Base-by-base conservation (phyloP, 2,113 vertebrate species). In the Macrotis lagotis region DNA sequence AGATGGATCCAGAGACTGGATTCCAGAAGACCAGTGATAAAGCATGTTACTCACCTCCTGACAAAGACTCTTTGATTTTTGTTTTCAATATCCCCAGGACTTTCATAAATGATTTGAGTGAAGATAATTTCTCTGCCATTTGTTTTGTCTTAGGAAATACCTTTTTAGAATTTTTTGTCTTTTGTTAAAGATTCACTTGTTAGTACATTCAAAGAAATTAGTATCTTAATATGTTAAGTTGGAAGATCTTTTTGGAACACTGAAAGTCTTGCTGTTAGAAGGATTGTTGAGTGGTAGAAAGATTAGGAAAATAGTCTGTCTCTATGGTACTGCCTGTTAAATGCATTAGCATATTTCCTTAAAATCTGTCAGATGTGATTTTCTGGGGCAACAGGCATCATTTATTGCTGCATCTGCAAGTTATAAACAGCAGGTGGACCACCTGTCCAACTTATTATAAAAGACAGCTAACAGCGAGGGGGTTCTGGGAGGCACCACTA, bases 81-180 rank as follows among this genome's bases (percentile, higher is more conserved):
- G 37, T 83, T 7, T 83, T 83, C n/a, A 44, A n/a, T 55, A 44
- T 83, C n/a, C 16, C n/a, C 5, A 24, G 66, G n/a, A 19, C 66
- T 83, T 83, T 44, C 22, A 24, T 24, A 44, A 83, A 44, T 83
- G 66, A 83, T 44, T 83, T 24, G 10, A 91, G n/a, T 93, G 47
- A 37, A 94, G 96, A 90, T 94, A 91, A 19, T 49, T 37, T 50
- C 25, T 92, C 53, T 91, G 5, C 93, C 25, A 83, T 92, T 94
- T 74, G 25, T 49, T 8, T 93, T 91, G 37, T 89, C 50, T 92
- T 92, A 47, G 28, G 47, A 92, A 95, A 89, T 89, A 95, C 48
- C 12, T 37, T n/a, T 96, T 94, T 74, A n/a, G n/a, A 96, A 89
- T 25, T 96, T 55, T 24, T 26, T 90, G 94, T 96, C 52, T 95